Percentiles rank a stretch among this genome's conserved stretches.
phyloP scores from a whole-genome alignment of 2,113 vertebrate genomes.

The Pygoscelis antarcticus region DNA sequence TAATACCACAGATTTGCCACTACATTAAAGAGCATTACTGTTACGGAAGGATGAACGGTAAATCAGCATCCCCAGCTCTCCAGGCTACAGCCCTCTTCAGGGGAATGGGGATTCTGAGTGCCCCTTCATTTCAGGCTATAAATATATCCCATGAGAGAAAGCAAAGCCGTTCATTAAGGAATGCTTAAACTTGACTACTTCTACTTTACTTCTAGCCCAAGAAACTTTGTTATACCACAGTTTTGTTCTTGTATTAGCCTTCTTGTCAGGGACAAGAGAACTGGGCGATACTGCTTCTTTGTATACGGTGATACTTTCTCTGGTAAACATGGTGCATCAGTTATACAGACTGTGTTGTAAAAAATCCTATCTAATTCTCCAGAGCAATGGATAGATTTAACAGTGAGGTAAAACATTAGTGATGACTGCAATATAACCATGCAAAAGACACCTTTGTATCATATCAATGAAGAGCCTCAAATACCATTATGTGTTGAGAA shows the following conservation, averaged over 20 bases:
- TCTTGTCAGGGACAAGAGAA: not conserved
- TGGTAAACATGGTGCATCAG: not conserved
- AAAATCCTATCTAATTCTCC: not conserved
- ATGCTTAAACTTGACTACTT: not conserved
- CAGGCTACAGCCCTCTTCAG: not conserved
- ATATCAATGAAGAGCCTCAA: not conserved
- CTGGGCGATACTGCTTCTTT: not conserved
- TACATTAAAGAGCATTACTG: slow-evolving; percentile 15
- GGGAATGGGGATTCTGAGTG: not conserved
- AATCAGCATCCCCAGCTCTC: not conserved
- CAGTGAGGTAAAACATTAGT: not conserved
- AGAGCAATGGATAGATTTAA: not conserved
- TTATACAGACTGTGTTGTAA: not conserved
- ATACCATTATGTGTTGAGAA: not conserved
- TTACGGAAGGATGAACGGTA: slow-evolving; percentile 22
- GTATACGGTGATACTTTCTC: not conserved
- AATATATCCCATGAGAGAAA: slow-evolving; percentile 26
- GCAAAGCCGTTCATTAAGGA: slow-evolving; percentile 9
- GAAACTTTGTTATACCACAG: not conserved
- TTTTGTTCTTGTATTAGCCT: not conserved
- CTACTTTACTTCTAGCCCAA: not conserved
- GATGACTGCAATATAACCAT: not conserved
- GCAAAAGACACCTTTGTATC: not conserved
- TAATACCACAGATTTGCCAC: slow-evolving; percentile 34
- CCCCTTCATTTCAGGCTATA: slow-evolving; percentile 20